phyloP scores from a whole-genome alignment of 2,113 vertebrate genomes.

The Gadus macrocephalus region DNA sequence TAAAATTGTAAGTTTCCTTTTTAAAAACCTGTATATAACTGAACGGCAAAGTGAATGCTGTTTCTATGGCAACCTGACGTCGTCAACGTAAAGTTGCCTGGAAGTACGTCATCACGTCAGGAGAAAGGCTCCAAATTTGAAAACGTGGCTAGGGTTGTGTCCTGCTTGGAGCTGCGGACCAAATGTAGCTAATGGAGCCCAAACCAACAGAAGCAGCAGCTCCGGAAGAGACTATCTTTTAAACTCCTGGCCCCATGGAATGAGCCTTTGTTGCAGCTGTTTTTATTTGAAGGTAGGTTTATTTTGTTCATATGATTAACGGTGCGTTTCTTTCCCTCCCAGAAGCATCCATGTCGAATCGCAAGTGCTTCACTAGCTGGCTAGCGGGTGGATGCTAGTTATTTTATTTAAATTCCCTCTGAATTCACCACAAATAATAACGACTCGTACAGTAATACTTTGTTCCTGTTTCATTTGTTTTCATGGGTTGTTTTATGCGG shows the following conservation, averaged over 20 bases:
- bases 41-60: too few species aligned
- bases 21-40: too few species aligned
- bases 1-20: too few species aligned
- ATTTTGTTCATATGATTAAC: background rate
- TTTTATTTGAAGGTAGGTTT: constrained; percentile 15
- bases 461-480: too few species aligned
- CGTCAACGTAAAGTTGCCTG: too few species aligned
- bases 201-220: too few species aligned
- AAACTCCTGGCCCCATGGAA: background rate
- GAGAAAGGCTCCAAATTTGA: constrained; percentile 61
- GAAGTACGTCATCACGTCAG: too few species aligned
- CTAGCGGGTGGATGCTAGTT: background rate
- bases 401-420: too few species aligned
- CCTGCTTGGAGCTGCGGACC: background rate
- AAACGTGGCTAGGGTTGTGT: constrained; percentile 24
- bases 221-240: background rate
- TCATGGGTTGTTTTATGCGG: too few species aligned
- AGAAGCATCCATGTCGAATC: background rate
- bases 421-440: too few species aligned
- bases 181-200: background rate
- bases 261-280: background rate
- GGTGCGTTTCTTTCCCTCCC: background rate
- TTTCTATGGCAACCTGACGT: too few species aligned
- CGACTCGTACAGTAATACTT: too few species aligned
- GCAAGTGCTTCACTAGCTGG: background rate